Percentiles rank a stretch among this genome's conserved stretches.
Evolutionary conservation across 2,797 vertebrate genomes (phyloP).

Genomic region (Coracias cyanogaster): DNA sequence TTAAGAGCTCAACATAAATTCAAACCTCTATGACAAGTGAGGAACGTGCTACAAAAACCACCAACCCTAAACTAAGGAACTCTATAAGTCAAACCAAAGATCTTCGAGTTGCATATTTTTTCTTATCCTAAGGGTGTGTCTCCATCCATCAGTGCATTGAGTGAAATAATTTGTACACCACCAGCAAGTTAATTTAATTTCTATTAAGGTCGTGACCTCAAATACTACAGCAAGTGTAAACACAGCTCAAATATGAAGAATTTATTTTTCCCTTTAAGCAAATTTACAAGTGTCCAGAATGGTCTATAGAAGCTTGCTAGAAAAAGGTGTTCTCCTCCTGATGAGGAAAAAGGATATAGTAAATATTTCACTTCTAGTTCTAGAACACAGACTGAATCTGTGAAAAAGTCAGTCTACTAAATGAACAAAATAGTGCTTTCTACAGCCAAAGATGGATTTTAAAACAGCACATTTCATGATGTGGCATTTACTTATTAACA

Average conservation of each 20-base stretch:
- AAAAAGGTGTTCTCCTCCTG: not conserved
- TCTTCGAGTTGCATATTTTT: not conserved
- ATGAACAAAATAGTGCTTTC: not conserved
- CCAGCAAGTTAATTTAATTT: not conserved
- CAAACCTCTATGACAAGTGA: not conserved
- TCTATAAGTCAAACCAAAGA: not conserved
- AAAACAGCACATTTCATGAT: not conserved
- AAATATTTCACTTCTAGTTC: not conserved
- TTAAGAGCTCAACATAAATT: not conserved
- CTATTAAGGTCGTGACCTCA: too few species aligned
- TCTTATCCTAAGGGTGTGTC: not conserved
- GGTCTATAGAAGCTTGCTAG: not conserved
- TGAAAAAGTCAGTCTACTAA: not conserved
- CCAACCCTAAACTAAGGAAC: not conserved
- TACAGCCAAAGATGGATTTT: not conserved
- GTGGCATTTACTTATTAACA: not conserved
- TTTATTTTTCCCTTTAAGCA: not conserved
- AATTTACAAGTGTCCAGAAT: not conserved
- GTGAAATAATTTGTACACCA: not conserved
- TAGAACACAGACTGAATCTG: not conserved
- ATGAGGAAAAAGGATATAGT: not conserved
- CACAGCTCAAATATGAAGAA: not conserved
- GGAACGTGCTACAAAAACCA: rapidly evolving
- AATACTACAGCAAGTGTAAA: not conserved
- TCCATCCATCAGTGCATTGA: not conserved